Evolutionary conservation across 1,140 invertebrate species (phyloP), one percentile per base, ranked within the genome.

Genomic region (Muscidifurax raptorellus): DNA sequence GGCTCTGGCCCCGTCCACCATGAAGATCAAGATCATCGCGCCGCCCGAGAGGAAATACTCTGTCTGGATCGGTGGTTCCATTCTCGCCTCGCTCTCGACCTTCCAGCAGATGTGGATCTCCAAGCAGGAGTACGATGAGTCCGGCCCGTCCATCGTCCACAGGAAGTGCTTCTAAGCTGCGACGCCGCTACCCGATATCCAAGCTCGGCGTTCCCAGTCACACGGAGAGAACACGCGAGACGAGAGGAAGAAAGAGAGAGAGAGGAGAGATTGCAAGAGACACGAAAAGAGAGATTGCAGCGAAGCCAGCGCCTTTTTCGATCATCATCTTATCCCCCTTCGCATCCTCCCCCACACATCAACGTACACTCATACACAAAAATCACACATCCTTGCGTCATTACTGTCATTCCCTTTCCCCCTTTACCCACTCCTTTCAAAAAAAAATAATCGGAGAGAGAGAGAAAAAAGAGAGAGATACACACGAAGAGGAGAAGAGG

Each of bases 51-150:
- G 97, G 88, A 97, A 97, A 92, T 97, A 97, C 92, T 96, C 96
- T 44, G 95, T 97, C 88, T 97, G 96, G 97, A 97, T 97, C 94
- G 96, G 96, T 90, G 96, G 97, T 86, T 97, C 97, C 87, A 97
- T 97, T 91, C 94, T 97, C 87, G 96, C 97, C 75, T 97, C 97
- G 9, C 93, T 97, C 32, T 97, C 97, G 88, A 97, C 97, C 93
- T 97, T 97, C 96, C 97, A 97, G 92, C 96, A 97, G 93, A 97
- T 97, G 97, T 98, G 98, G 98, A 99, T 99, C 94, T 97, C 96
- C 90, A 98, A 98, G 93, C 97, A 98, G 93, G 97, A 98, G 92
- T 98, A 98, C 94, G 97, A 98, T 93, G 97, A 98, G 93, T 98
- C 97, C 90, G 97, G 97, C 88, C 97, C 97, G 87, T 96, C 96